Base-by-base conservation (phyloP, 35 echinoderm and acorn worm genomes). In the Ophiothrix spiculata region DNA sequence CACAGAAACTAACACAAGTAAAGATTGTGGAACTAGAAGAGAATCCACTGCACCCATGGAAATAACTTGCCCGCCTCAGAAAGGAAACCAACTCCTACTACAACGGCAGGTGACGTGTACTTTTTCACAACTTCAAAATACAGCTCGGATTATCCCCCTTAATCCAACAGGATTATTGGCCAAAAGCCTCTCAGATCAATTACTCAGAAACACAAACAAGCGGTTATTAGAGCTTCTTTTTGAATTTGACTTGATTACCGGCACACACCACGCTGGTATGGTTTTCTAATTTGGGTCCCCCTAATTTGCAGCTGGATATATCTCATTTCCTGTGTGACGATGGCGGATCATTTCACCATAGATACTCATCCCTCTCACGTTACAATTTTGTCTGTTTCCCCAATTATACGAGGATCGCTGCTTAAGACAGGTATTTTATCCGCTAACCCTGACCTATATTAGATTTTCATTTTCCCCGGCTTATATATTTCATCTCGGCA, bases 121-220 rank as follows among this genome's bases (percentile, higher is more conserved):
- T 69, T 69, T 69, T 28, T 69, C 60, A 69, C 60, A 69, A 69
- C 16, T 69, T 69, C 4, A 4, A 69, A 69, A 69, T 69, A 15
- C 60, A 2, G 6, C 3, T 28, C 60, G 29, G 60, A 69, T 69
- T 69, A 69, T 69, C 60, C 60, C n/a, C n/a, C 23, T n/a, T 69
- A 69, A 69, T 69, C 60, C 60, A 28, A 2, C 8, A 25, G 25
- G 60, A n/a, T 69, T 69, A 25, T 2, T 69, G 60, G 60, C 60
- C 60, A 69, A 69, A 69, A 69, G 23, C 16, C 60, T 69, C 60
- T 69, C 60, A 69, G 60, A 69, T 69, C 60, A 69, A 69, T 69
- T 69, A 69, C 60, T 69, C 60, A 69, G 60, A 4, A 69, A 69
- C 60, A 69, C 60, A 10, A 69, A 69, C 60, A 69, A 69, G 42